Base-by-base conservation (phyloP, 1,140 invertebrate species). In the Bombus confusus region DNA sequence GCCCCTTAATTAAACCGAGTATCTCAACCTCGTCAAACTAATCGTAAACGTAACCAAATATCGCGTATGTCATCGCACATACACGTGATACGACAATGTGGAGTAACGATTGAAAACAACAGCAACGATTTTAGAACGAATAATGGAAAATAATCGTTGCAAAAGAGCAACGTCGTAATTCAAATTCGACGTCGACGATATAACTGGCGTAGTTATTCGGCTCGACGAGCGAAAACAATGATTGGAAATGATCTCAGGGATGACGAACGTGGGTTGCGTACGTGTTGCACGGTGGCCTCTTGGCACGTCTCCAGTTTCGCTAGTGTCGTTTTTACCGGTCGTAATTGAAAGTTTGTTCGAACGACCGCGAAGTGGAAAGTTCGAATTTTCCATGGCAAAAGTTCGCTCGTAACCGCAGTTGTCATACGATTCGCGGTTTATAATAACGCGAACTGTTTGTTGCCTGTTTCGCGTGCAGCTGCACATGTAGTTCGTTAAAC, bases 311-410 rank as follows among this genome's bases (percentile, higher is more conserved):
- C 85, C 85, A 86, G 18, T 34, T 25, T 59, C 31, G 1, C 34
- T 43, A 28, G 34, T 59, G 83, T 71, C 82, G 75, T 43, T 85
- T 85, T 75, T 73, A 72, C 41, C 25, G 31, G 22, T 74, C 43
- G 71, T 81, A 74, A 85, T 81, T 80, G 84, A 81, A 75, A 85
- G 69, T 85, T 85, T 68, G 69, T 81, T 75, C 69, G 37, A 81
- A 74, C 79, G 37, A 74, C 43, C 69, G 43, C 57, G 41, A 37
- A 22, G 52, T 57, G 69, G 13, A 81, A 73, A 81, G 69, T 75
- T 52, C 22, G n/a, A 80, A 34, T 28, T 73, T 62, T 57, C 28
- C 43, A 9, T 18, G 25, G 25, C 34, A 15, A 68, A 57, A 43
- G 57, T 68, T 37, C 28, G 8, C 9, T 39, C 28, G 8, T 52